Evolutionary conservation across 2,113 vertebrate genomes (phyloP), one percentile per base, ranked within the genome.

Genomic region (Tympanuchus pallidicinctus): DNA sequence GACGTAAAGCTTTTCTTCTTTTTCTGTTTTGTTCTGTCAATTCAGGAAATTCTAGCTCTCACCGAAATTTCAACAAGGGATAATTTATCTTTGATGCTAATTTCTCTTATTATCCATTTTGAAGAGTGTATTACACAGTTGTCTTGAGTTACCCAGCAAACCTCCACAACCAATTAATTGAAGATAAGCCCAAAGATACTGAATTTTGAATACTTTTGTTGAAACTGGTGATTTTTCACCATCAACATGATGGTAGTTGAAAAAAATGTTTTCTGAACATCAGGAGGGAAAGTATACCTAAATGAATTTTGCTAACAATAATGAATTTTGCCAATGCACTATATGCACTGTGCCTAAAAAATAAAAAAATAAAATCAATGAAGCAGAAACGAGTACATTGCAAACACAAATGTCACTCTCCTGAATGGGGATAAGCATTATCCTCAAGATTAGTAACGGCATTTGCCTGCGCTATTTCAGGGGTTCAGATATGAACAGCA

Each of bases 21-120:
- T 90, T 43, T 47, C 70, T 87, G 43, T 88, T 94, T 86, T 40
- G 27, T 75, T 94, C 59, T 69, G 56, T 82, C 3, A 15, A 10
- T 72, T 74, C 63, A 60, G 81, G 85, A 82, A 93, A 94, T 65
- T 86, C 74, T 77, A 89, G 15, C 70, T 93, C 34, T 89, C 79
- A 81, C 78, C 80, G 81, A 93, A 93, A 93, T 94, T 86, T 96
- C 76, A 94, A 59, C 82, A 91, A 61, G 76, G 76, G 43, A 89
- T 86, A 86, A 70, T 89, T 96, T 93, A 94, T 95, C 92, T 95
- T 86, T 1, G 0, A 50, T 43, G 72, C 36, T 76, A 74, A 95
- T 93, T 96, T 95, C 82, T 86, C 83, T 84, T 74, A 92, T 60
- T 88, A 89, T 77, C 93, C 32, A 61, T 82, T 91, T 76, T 3